Evolutionary conservation across 2,113 vertebrate species (phyloP).

Genomic region (Halichoerus grypus): DNA sequence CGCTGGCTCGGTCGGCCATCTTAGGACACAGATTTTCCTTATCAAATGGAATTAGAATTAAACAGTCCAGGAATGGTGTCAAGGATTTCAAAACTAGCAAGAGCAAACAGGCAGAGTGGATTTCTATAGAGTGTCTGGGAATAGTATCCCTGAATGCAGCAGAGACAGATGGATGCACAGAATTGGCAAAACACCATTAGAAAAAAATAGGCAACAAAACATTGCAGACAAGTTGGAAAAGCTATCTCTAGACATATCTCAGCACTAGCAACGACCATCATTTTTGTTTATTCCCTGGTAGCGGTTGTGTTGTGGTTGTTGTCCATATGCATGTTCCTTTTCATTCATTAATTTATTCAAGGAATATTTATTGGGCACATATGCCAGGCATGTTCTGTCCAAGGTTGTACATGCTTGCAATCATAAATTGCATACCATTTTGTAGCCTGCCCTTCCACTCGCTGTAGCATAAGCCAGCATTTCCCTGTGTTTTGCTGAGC

Average conservation of each 20-base stretch:
- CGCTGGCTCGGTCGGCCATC: no score
- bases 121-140: not conserved
- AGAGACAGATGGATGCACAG: slow-evolving; percentile 36
- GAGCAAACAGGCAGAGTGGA: slow-evolving; percentile 1
- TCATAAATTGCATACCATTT: slow-evolving; percentile 39
- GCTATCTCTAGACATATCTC: slow-evolving; percentile 8
- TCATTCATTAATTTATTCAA: slow-evolving; percentile 54
- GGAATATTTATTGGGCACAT: not conserved
- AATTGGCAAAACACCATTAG: slow-evolving; percentile 29
- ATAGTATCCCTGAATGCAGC: slow-evolving; percentile 4
- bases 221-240: slow-evolving; percentile 46
- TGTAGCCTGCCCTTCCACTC: not conserved
- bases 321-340: slow-evolving; percentile 11
- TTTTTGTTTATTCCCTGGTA: slow-evolving; percentile 39
- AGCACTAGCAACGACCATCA: slow-evolving; percentile 14
- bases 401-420: not conserved
- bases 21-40: no score
- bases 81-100: slow-evolving; percentile 31
- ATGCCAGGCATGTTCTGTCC: not conserved
- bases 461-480: not conserved
- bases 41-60: not conserved
- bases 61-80: slow-evolving; percentile 3
- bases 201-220: slow-evolving; percentile 39
- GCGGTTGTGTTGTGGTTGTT: not conserved
- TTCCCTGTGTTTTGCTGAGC: not conserved